Evolutionary conservation across 2,113 vertebrate genomes (phyloP).

Genomic region (Dascyllus trimaculatus): DNA sequence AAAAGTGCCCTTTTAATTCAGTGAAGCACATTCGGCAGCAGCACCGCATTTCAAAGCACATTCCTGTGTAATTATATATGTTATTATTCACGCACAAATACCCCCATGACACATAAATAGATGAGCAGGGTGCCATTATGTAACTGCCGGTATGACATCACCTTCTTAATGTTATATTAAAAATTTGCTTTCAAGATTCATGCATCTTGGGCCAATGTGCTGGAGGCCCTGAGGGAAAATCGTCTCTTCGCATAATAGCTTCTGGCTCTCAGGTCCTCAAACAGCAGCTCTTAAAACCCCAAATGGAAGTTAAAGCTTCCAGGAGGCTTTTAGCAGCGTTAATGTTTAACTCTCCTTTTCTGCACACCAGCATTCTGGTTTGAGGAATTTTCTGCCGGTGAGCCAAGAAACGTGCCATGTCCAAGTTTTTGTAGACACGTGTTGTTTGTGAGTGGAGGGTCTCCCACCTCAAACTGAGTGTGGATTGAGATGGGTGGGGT

Average conservation of each 20-base stretch:
- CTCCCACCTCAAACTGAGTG: background rate
- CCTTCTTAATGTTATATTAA: constrained; percentile 39
- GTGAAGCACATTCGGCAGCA: background rate
- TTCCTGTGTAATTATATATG: background rate
- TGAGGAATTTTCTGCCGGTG: background rate
- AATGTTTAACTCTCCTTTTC: constrained; percentile 45
- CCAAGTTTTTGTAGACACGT: rapidly evolving
- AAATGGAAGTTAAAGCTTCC: constrained; percentile 37
- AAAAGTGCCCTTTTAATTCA: constrained; percentile 1
- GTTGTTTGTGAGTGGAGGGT: constrained; percentile 4
- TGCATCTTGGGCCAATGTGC: constrained; percentile 8
- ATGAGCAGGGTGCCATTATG: constrained; percentile 37
- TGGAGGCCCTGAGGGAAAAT: constrained; percentile 20
- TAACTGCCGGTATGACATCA: constrained; percentile 62
- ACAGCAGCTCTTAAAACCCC: constrained; percentile 39
- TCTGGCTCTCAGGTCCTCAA: constrained; percentile 31
- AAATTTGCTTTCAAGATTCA: constrained; percentile 38
- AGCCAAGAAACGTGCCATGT: background rate
- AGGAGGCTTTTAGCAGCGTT: constrained; percentile 58
- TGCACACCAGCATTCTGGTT: background rate
- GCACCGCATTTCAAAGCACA: no score
- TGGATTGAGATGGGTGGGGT: constrained; percentile 63
- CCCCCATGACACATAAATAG: constrained; percentile 19
- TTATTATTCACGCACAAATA: constrained; percentile 17
- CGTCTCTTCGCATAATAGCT: constrained; percentile 26